Base-by-base conservation (phyloP, 1,140 invertebrate genomes). In the Conus betulinus region DNA sequence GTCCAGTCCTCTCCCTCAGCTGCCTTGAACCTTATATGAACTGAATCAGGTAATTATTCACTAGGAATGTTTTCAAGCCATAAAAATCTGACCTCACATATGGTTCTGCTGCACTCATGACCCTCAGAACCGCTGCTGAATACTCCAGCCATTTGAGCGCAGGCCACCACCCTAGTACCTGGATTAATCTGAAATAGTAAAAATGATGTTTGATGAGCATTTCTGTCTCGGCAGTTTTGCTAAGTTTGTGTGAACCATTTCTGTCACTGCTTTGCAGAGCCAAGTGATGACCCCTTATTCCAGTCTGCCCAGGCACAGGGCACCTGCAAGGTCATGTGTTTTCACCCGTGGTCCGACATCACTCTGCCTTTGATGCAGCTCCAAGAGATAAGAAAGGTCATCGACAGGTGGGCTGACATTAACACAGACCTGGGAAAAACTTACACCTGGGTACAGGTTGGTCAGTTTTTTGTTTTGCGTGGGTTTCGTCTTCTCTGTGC, bases 321-420 rank as follows among this genome's bases (percentile, higher is more conserved):
- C n/a, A 97, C 97, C 3, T 99, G 99, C 94, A 96, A 97, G 93
- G 99, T 99, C 0, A 98, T 99, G 97, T 99, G 99, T 94, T 99
- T 99, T 95, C 98, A 99, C 96, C 98, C 99, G 3, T 97, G 97
- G 93, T 98, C 98, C 0, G 97, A 98, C 93, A 96, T 98, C 60
- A 99, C 98, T 0, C 96, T 99, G 88, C 97, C 98, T 3, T 94
- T 98, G 23, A 99, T 99, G 98, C 96, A 96, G 17, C 90, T 97
- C 6, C 92, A 96, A 15, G 98, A 99, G 94, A 97, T 99, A 81
- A 90, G 96, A 15, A 96, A 96, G 87, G 98, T 99, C 10, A 97
- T 99, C 89, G 96, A 98, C 90, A 97, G 97, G 88, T 99, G 98
- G 98, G 97, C 97, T 7, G 96, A 97, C 63, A 97, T 99, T 95